Evolutionary conservation across 2,113 vertebrate genomes (phyloP).

Genomic region (Pelecanus crispus): DNA sequence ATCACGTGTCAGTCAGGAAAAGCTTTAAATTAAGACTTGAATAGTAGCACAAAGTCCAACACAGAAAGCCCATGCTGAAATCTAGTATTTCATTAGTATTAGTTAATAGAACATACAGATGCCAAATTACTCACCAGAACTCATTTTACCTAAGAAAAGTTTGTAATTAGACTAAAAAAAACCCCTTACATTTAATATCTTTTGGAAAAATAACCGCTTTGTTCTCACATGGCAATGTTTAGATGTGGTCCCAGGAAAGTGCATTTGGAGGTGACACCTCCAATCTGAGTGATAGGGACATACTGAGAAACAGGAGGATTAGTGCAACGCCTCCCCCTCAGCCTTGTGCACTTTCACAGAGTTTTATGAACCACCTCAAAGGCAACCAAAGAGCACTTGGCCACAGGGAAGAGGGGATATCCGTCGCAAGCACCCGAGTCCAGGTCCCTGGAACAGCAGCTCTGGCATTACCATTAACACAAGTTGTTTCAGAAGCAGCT

Average conservation of each 20-base stretch:
- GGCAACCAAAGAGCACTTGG: background rate
- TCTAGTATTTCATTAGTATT: background rate
- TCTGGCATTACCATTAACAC: background rate
- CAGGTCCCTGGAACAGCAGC: background rate
- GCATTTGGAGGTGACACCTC: background rate
- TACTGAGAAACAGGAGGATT: background rate
- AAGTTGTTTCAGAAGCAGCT: background rate
- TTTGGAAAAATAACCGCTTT: background rate
- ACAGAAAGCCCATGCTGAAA: background rate
- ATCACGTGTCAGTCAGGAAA: background rate
- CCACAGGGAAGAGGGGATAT: background rate
- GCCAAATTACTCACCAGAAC: background rate
- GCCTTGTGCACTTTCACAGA: background rate
- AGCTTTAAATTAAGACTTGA: background rate
- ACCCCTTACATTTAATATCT: fast-evolving
- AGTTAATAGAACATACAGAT: background rate
- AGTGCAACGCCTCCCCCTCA: background rate
- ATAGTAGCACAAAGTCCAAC: background rate
- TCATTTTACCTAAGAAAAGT: background rate
- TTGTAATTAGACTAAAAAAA: background rate
- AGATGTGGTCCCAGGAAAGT: background rate
- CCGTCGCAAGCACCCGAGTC: background rate
- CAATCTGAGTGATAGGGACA: background rate
- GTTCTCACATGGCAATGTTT: background rate
- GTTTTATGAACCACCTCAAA: background rate